Percentiles rank a stretch among this genome's conserved stretches.
phyloP scores from a whole-genome alignment of 2,113 vertebrate species.

The Phalacrocorax brasilianus region DNA sequence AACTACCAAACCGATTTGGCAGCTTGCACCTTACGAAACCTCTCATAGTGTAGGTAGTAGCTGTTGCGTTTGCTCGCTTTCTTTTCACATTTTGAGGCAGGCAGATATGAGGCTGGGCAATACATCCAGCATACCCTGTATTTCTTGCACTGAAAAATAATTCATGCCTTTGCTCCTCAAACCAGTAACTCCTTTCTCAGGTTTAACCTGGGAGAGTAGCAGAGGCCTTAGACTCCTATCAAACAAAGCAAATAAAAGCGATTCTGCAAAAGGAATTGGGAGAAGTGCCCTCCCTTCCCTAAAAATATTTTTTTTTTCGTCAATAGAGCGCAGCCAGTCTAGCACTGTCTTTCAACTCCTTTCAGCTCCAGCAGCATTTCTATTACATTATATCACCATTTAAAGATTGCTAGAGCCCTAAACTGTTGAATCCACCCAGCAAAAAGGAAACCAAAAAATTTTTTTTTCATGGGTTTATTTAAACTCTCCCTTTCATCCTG shows the following conservation, averaged over 20 bases:
- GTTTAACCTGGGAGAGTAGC: not conserved
- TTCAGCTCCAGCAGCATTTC: not conserved
- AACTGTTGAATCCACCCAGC: not conserved
- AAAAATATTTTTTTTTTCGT: not conserved
- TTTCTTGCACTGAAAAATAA: not conserved
- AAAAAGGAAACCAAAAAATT: not conserved
- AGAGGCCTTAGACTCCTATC: not conserved
- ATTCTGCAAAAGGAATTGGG: not conserved
- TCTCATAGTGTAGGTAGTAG: not conserved
- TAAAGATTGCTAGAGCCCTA: not conserved
- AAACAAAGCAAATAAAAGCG: not conserved
- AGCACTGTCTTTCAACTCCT: not conserved
- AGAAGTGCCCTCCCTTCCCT: conserved; percentile 9
- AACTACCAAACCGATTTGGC: not conserved
- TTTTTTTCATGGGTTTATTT: not conserved
- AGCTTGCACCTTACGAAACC: not conserved
- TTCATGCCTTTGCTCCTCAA: not conserved
- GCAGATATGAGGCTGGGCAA: not conserved
- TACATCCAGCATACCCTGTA: not conserved
- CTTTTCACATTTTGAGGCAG: not conserved
- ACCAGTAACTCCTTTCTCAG: not conserved
- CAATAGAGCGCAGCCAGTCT: not conserved
- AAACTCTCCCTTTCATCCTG: not conserved
- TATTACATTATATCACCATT: not conserved
- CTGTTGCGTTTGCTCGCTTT: not conserved